A percentile compares a stretch with the other conserved stretches of the same genome.
These are phyloP conservation scores for Thereva nobilitata DNA, from an alignment of 2,888 invertebrate species.

Conservation along the genomic window DNA sequence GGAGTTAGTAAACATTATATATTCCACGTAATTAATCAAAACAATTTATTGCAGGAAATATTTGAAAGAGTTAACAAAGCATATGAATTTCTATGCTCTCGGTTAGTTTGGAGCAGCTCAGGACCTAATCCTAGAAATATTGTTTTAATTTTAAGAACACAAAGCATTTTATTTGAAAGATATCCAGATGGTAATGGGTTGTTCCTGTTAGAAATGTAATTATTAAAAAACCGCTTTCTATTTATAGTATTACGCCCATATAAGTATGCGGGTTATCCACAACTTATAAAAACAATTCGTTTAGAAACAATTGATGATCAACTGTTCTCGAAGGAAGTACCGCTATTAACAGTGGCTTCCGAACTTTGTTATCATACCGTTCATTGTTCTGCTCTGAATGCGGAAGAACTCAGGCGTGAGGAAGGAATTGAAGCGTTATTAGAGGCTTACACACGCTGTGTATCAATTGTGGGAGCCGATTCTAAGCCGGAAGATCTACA, in stretches of 20 bases:
- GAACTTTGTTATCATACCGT: slow-evolving; percentile 97
- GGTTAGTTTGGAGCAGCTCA: slow-evolving; percentile 80
- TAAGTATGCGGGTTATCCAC: slow-evolving; percentile 99
- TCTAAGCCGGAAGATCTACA: slow-evolving; percentile 77
- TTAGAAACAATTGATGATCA: slow-evolving; percentile 92
- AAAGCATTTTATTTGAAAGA: slow-evolving; percentile 91
- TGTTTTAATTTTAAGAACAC: slow-evolving; percentile 86
- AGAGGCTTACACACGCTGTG: slow-evolving; percentile 92
- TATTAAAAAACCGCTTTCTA: slow-evolving; percentile 41
- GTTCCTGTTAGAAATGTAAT: background rate
- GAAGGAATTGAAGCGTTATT: slow-evolving; percentile 84
- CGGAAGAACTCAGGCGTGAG: slow-evolving; percentile 94
- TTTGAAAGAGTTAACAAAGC: slow-evolving; percentile 97
- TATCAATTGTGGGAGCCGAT: slow-evolving; percentile 81
- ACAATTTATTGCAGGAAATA: slow-evolving; percentile 68
- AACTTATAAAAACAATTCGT: slow-evolving; percentile 92
- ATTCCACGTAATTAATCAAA: no score
- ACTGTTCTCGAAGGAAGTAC: slow-evolving; percentile 83
- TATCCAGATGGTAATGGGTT: slow-evolving; percentile 74
- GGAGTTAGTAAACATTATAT: no score
- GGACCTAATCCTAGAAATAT: slow-evolving; percentile 96
- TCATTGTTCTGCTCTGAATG: slow-evolving; percentile 94
- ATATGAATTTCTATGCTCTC: slow-evolving; percentile 96
- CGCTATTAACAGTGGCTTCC: slow-evolving; percentile 86
- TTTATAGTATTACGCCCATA: slow-evolving; percentile 82